Conservation (phyloP, 2,113 vertebrate genomes). For the Carettochelys insculpta region DNA sequence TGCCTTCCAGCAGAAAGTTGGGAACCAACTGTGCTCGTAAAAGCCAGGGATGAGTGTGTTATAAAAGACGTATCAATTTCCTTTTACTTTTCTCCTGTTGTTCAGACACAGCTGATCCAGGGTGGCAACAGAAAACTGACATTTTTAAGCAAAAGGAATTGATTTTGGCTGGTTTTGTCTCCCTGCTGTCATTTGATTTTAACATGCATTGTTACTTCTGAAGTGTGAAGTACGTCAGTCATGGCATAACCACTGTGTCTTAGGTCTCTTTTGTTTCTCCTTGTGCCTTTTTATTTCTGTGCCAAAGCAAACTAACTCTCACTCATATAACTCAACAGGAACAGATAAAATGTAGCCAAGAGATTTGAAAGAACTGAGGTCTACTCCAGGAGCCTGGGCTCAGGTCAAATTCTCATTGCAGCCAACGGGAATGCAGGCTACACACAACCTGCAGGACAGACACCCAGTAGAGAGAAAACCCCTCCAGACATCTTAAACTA, state of each 20-base stretch:
- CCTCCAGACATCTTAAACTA: neutral
- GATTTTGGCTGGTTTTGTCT: conserved; percentile 56
- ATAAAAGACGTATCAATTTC: conserved; percentile 43
- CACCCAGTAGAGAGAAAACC: neutral
- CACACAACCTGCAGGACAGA: neutral
- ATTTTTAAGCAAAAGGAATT: conserved; percentile 62
- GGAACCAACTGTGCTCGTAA: too few relatives aligned
- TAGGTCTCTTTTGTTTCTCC: conserved; percentile 34
- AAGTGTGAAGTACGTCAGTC: conserved; percentile 38
- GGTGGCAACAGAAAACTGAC: conserved; percentile 50
- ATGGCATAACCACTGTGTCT: conserved; percentile 15
- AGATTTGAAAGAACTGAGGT: conserved; percentile 25
- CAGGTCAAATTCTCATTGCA: neutral
- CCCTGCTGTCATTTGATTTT: conserved; percentile 45
- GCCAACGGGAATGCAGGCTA: neutral
- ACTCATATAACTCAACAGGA: conserved; percentile 58
- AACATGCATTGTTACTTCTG: conserved; percentile 43
- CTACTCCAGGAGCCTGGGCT: neutral
- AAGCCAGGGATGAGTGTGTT: too few relatives aligned
- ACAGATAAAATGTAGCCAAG: conserved; percentile 1
- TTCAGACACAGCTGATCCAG: conserved; percentile 52
- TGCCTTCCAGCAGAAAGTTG: too few relatives aligned
- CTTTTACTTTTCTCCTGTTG: conserved; percentile 41
- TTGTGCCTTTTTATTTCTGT: conserved; percentile 44
- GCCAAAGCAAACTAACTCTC: conserved; percentile 40